Conservation (phyloP, 2,113 vertebrate genomes). For the Cryptotis parvus region DNA sequence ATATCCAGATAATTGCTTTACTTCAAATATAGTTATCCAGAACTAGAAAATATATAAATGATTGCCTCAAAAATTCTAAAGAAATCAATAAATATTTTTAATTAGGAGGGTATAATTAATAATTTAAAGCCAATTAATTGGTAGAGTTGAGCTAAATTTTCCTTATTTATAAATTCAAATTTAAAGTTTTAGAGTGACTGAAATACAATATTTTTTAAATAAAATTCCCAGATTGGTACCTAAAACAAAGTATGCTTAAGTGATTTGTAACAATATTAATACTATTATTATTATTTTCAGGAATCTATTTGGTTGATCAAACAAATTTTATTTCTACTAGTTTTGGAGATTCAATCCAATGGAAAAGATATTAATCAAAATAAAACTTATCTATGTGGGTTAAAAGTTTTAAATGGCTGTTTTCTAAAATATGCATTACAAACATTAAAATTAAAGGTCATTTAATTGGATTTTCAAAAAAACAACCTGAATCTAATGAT, state of each 20-base stretch:
- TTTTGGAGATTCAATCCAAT: too few species aligned
- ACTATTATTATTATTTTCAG: neutral
- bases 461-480: conserved; percentile 3
- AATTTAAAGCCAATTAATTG: neutral
- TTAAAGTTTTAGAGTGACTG: conserved; percentile 1
- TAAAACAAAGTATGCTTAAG: neutral
- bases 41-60: neutral
- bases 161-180: neutral
- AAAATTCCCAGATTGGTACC: neutral
- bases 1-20: neutral
- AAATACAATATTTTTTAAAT: neutral
- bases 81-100: neutral
- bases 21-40: neutral
- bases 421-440: neutral
- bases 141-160: neutral
- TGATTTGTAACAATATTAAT: neutral
- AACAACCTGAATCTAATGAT: conserved; percentile 7
- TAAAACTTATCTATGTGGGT: neutral
- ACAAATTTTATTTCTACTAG: neutral
- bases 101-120: neutral
- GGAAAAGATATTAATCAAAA: too few species aligned
- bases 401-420: neutral
- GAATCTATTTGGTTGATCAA: neutral
- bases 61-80: neutral
- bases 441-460: conserved; percentile 20